phyloP scores from a whole-genome alignment of 92 coral and sea anemone genomes.

The Isaurus tuberculatus region DNA sequence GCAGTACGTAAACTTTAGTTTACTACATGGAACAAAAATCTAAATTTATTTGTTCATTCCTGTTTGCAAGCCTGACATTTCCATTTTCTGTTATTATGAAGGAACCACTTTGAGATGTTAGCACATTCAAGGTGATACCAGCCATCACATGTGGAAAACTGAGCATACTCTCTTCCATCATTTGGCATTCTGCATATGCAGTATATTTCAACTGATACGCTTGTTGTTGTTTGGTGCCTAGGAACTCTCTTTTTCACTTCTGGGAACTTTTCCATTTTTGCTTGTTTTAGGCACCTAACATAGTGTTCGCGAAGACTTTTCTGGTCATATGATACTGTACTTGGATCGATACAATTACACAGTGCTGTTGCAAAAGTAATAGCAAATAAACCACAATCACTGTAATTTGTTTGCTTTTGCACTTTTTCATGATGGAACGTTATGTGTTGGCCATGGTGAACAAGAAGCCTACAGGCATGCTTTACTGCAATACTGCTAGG shows the following conservation, averaged over 20 bases:
- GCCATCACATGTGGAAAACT: slow-evolving; percentile 46
- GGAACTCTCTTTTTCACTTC: slow-evolving; percentile 42
- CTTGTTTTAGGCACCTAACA: slow-evolving; percentile 35
- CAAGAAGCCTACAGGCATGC: slow-evolving; percentile 39
- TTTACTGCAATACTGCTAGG: slow-evolving; percentile 46
- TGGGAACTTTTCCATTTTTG: slow-evolving; percentile 51
- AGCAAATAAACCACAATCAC: slow-evolving; percentile 55
- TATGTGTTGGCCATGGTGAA: slow-evolving; percentile 6
- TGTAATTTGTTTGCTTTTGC: slow-evolving; percentile 42
- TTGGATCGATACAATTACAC: slow-evolving; percentile 41
- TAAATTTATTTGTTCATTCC: slow-evolving; percentile 3
- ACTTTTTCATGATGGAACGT: slow-evolving; percentile 50
- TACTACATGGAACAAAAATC: background rate
- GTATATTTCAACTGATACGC: slow-evolving; percentile 29
- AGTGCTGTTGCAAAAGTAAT: slow-evolving; percentile 46
- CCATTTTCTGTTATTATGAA: slow-evolving; percentile 9
- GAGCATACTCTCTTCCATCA: slow-evolving; percentile 42
- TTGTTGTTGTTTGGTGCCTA: slow-evolving; percentile 41
- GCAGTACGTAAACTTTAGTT: too few relatives aligned
- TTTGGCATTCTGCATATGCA: slow-evolving; percentile 51
- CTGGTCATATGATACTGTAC: slow-evolving; percentile 6
- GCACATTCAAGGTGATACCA: slow-evolving; percentile 57
- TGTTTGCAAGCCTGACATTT: background rate
- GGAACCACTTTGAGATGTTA: slow-evolving; percentile 21
- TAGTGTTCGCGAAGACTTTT: slow-evolving; percentile 26